Base-by-base conservation (phyloP, 2,113 vertebrate genomes). In the Amblyornis subalaris region DNA sequence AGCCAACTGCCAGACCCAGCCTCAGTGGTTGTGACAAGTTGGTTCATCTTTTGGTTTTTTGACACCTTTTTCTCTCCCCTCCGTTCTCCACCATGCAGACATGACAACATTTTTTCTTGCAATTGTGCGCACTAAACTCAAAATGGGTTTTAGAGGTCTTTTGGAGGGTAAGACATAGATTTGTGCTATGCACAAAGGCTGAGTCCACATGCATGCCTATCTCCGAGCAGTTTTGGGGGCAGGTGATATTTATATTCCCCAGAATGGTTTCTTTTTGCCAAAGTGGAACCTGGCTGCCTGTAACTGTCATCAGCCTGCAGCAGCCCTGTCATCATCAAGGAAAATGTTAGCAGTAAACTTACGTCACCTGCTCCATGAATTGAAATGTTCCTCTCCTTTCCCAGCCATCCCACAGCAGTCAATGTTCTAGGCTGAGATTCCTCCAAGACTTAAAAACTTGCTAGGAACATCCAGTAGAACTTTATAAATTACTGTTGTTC, bases 1-100 rank as follows among this genome's bases (percentile, higher is more conserved):
- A 96, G 94, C 89, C 73, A 77, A 89, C 62, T 89, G 90, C 92
- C 93, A 96, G 70, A 71, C 45, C 38, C 60, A 94, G 87, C 35
- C 23, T 64, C 64, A 72, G 62, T 18, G 28, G 1, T 83, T 72
- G n/a, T 87, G 67, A 65, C 65, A 89, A 79, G 33, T 5, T 75
- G 36, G 24, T 19, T 81, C 9, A 21, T 58, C 58, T 86, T 76
- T 48, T 3, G 14, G 3, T 3, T 16, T 90, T 60, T 71, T 60
- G 17, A 70, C 5, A 3, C 26, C 7, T 18, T 26, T 62, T 88
- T 70, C 25, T 88, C 36, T 55, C 29, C 8, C 22, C 14, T 89
- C 24, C n/a, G 35, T 79, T 42, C 38, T 75, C 53, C 4, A 7
- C 7, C 6, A 14, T 1, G 8, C 40, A 77, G 16, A n/a, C 0